Evolutionary conservation across 2,113 vertebrate species (phyloP).

Genomic region (Epinephelus lanceolatus): DNA sequence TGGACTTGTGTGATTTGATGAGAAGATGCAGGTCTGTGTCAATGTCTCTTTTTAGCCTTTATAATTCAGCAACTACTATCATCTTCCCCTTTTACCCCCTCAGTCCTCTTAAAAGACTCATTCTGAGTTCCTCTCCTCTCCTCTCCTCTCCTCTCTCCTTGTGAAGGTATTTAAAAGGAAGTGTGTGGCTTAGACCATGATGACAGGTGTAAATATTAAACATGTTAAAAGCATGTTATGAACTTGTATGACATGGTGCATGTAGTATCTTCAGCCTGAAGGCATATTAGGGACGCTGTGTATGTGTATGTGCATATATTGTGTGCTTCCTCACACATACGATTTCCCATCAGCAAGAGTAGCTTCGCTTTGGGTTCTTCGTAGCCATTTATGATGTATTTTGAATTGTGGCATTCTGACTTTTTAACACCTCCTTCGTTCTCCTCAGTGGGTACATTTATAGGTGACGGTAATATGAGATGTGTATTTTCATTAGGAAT

Average conservation of each 20-base stretch:
- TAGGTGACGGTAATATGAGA: background rate
- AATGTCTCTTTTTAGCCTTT: conserved; percentile 65
- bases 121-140: conserved; percentile 15
- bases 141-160: background rate
- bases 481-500: background rate
- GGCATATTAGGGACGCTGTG: background rate
- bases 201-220: conserved; percentile 65
- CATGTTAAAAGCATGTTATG: conserved; percentile 51
- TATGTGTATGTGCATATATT: conserved; percentile 10
- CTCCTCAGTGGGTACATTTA: background rate
- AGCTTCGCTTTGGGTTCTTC: background rate
- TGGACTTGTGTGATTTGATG: conserved; percentile 78
- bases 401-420: background rate
- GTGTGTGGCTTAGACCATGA: background rate
- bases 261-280: background rate
- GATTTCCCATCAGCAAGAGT: background rate
- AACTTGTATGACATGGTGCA: conserved; percentile 28
- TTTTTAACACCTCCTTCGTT: background rate
- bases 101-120: conserved; percentile 35
- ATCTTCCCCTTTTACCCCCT: conserved; percentile 48
- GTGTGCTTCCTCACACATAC: background rate
- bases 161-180: conserved; percentile 36
- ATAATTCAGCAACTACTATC: conserved; percentile 71
- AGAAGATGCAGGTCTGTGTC: conserved; percentile 78
- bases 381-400: background rate